Percentiles rank a stretch among this genome's conserved stretches.
Evolutionary conservation across 2,113 vertebrate genomes (phyloP).

Genomic region (Cardinalis cardinalis): DNA sequence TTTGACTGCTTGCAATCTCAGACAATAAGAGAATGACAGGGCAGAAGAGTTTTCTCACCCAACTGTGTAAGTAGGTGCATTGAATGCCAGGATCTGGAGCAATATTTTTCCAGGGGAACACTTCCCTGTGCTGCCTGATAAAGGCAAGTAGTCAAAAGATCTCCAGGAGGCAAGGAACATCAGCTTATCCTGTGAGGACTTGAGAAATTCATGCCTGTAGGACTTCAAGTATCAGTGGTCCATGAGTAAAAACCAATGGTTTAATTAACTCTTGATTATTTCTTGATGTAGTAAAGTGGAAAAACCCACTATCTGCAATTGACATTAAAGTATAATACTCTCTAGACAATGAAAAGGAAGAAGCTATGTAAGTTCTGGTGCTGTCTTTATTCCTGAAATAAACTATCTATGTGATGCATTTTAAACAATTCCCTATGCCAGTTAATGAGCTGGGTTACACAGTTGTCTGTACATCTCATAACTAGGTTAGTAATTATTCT

Average conservation of each 20-base stretch:
- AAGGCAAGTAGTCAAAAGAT: not conserved
- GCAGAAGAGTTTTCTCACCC: not conserved
- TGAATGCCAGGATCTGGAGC: not conserved
- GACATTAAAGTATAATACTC: not conserved
- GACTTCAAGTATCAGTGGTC: not conserved
- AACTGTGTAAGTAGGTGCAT: not conserved
- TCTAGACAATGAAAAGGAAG: not conserved
- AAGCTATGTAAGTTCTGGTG: not conserved
- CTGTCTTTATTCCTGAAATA: not conserved
- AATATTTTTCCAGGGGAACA: not conserved
- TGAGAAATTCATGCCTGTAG: not conserved
- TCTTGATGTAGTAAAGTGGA: not conserved
- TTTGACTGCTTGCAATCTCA: not conserved
- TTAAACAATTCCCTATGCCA: not conserved
- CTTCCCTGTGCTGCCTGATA: not conserved
- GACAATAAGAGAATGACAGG: not conserved
- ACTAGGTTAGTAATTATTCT: not conserved
- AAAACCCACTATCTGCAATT: not conserved
- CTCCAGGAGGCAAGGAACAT: not conserved
- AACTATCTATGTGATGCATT: not conserved
- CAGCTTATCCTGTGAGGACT: not conserved
- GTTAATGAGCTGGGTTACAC: not conserved
- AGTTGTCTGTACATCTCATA: not conserved
- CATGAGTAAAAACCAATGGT: not conserved
- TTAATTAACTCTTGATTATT: not conserved